Conservation (phyloP, 2,113 vertebrate genomes). For the Rhagologus leucostigma region DNA sequence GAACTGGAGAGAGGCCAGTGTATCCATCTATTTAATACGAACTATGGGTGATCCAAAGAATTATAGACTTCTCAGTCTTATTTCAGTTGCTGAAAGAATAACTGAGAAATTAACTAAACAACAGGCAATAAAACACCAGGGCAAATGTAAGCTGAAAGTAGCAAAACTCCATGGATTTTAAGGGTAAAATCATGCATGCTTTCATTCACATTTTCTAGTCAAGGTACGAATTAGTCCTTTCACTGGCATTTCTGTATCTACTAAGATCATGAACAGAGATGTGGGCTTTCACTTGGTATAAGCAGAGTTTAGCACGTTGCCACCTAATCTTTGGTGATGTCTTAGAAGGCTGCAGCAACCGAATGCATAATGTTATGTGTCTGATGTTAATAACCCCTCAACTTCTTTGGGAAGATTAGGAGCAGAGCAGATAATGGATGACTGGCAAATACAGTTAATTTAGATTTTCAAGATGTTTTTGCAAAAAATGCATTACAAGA, state of each 20-base stretch:
- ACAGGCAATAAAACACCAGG: background rate
- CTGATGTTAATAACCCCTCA: background rate
- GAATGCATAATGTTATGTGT: background rate
- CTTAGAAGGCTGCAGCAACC: background rate
- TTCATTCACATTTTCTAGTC: background rate
- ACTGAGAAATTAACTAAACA: slow-evolving; percentile 16
- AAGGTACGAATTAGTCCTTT: background rate
- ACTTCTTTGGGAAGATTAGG: background rate
- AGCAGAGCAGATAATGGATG: background rate
- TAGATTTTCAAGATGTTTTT: background rate
- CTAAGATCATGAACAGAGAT: background rate
- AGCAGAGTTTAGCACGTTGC: background rate
- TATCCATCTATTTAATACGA: slow-evolving; percentile 56
- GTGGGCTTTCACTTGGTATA: background rate
- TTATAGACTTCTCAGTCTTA: background rate
- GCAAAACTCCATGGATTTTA: background rate
- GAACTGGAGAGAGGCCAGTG: slow-evolving; percentile 45
- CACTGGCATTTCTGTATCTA: background rate
- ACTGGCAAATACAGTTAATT: background rate
- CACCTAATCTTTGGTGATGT: background rate
- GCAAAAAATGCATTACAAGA: background rate
- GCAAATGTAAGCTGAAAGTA: background rate
- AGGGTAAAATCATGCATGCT: background rate
- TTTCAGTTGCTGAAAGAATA: slow-evolving; percentile 25
- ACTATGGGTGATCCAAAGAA: slow-evolving; percentile 14